Base-by-base conservation (phyloP, 2,888 invertebrate genomes). In the Lepidochrysops patricia region DNA sequence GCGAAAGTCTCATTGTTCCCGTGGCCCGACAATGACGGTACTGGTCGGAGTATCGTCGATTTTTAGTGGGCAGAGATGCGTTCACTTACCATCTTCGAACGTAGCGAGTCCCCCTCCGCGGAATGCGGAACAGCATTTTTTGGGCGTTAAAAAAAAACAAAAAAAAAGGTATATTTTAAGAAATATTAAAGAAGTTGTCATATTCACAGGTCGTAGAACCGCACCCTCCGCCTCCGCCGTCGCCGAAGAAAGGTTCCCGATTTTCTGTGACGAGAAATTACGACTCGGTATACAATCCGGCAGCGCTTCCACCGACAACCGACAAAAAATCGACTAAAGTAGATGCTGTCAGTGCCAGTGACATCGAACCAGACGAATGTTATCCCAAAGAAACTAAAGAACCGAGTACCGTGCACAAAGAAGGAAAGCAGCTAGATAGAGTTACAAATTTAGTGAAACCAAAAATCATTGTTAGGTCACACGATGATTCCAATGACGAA, bases 181-280 rank as follows among this genome's bases (percentile, higher is more conserved):
- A 9, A 35, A 13, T 26, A 43, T 15, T 27, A 48, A 43, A 1
- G 25, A 57, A 57, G 56, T 34, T 23, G 4, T 60, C 26, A 13
- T 9, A 4, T 26, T 60, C 43, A 23, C 77, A 89, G 88, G 88
- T 89, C 3, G 74, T 76, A 4, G 88, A 87, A 63, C 82, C 86
- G 0, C 73, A 80, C 60, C 82, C 84, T 1, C 93, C 75, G 91
- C 92, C 74, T 73, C 92, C 74, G 87, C 92, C 73, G 78, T 92
- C 79, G 85, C 92, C 72, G 74, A 91, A 92, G 81, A 71, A 91
- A 43, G 73, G 75, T 2, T 90, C 79, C 3, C 71, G 89, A 0
- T 89, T 89, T 69, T 87, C 88, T 0, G 89, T 89, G 0, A 84
- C 89, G 0, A 73, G 89, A n/a, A 89, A 88, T 70, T 83, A 82